Base-by-base conservation (phyloP, 1,140 invertebrate species). In the Leptinotarsa undecemlineata region DNA sequence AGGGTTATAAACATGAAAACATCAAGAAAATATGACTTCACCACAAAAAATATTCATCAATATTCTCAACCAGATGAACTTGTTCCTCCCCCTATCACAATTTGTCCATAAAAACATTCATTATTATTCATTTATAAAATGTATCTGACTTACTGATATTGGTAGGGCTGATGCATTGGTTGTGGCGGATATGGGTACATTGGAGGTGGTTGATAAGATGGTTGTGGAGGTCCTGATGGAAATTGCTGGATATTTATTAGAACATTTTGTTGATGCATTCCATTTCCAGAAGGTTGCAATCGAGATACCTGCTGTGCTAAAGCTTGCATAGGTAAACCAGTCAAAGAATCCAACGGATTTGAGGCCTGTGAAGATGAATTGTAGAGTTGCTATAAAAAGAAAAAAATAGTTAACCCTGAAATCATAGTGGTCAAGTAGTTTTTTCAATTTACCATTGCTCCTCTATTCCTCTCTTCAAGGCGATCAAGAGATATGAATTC, bases 171-270 rank as follows among this genome's bases (percentile, higher is more conserved):
- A 68, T 80, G 77, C 75, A 78, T 81, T 13, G 82, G 80, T 42
- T 80, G 78, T 48, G 79, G 77, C 47, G 79, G 72, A 57, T 57
- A 57, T 6, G 51, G 51, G 23, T 82, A 79, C 75, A 81, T 80
- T n/a, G 79, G 80, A 21, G 79, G 79, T 62, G 78, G 82, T 68
- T 83, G 82, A 71, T 82, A 81, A 60, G 76, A 80, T 5, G 78
- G 79, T 19, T 79, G 82, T 21, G 79, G 82, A 3, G 81, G 82
- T 19, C 80, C 77, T 63, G 81, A 80, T 19, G 81, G 83, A 71
- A 85, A 85, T 74, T 85, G 84, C 69, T 85, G 84, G 21, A 85
- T 85, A 73, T 85, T 85, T 15, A 85, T 85, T 14, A 85, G 76
- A n/a, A 85, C 84, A 72, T 85, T 85, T 67, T 85, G 84, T 76